Evolutionary conservation across 2,888 invertebrate genomes (phyloP).

Genomic region (Mythimna loreyi): DNA sequence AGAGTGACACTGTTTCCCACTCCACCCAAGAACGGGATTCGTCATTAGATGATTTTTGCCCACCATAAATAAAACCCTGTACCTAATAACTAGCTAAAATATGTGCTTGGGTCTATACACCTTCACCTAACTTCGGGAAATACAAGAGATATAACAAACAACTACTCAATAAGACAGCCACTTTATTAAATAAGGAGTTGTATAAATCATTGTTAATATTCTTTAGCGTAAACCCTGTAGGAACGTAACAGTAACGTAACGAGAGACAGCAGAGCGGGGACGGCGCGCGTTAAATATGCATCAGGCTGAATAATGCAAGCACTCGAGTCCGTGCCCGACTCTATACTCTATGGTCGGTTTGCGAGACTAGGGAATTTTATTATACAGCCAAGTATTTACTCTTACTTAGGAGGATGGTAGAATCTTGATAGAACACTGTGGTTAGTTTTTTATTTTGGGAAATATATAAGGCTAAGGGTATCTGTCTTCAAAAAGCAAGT

Average conservation of each 20-base stretch:
- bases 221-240: slow-evolving; percentile 39
- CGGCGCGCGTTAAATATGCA: slow-evolving; percentile 75
- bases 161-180: not conserved
- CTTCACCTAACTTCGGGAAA: not conserved
- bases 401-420: slow-evolving; percentile 46
- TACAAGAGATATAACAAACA: not conserved
- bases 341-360: slow-evolving; percentile 48
- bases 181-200: too few species aligned
- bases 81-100: not conserved
- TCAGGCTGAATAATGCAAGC: slow-evolving; percentile 77
- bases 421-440: not conserved
- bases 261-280: slow-evolving; percentile 53
- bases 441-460: not conserved
- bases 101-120: not conserved
- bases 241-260: slow-evolving; percentile 46
- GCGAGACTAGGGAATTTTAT: slow-evolving; percentile 59
- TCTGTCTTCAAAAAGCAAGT: too few species aligned
- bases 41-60: too few species aligned
- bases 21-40: too few species aligned
- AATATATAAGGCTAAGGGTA: not conserved
- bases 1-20: too few species aligned
- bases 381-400: slow-evolving; percentile 58
- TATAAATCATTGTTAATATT: slow-evolving; percentile 39
- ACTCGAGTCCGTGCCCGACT: slow-evolving; percentile 57
- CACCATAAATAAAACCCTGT: too few species aligned